Percentiles rank a stretch among this genome's conserved stretches.
Conservation (phyloP, 2,888 invertebrate genomes). For the Cantharis flavilabris region DNA sequence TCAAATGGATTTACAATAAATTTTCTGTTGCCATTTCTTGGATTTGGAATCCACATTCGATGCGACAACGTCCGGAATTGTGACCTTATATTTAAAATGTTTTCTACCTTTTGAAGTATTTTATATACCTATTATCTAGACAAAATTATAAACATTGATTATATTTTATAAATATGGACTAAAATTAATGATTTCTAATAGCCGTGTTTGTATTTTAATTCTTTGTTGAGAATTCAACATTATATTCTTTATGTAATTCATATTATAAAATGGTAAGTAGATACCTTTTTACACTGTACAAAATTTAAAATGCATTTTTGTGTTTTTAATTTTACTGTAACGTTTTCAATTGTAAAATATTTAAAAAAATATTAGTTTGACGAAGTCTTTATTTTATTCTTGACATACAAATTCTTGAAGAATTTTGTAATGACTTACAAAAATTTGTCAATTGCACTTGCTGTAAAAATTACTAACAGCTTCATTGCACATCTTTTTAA, state of each 20-base stretch:
- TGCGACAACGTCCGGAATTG: constrained; percentile 34
- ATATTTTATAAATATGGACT: neutral
- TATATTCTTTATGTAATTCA: neutral
- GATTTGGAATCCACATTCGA: constrained; percentile 46
- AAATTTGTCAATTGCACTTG: neutral
- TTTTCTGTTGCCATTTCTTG: constrained; percentile 50
- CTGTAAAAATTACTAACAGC: neutral
- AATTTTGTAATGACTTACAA: neutral
- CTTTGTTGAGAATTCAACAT: neutral
- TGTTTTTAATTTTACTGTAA: neutral
- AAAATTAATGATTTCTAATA: neutral
- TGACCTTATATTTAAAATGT: constrained; percentile 12
- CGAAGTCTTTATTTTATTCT: neutral
- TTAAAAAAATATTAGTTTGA: neutral
- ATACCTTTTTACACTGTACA: neutral
- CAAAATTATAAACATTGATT: neutral
- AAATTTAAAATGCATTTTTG: neutral
- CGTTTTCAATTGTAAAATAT: neutral
- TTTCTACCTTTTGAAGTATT: neutral
- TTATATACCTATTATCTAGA: neutral
- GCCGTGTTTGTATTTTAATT: neutral
- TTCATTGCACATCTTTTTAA: neutral
- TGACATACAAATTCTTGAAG: neutral
- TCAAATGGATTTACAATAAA: constrained; percentile 69
- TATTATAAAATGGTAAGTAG: neutral